Percentiles rank a stretch among this genome's conserved stretches.
Conservation (phyloP, 2,113 vertebrate genomes). For the Clarias macrocephalus region DNA sequence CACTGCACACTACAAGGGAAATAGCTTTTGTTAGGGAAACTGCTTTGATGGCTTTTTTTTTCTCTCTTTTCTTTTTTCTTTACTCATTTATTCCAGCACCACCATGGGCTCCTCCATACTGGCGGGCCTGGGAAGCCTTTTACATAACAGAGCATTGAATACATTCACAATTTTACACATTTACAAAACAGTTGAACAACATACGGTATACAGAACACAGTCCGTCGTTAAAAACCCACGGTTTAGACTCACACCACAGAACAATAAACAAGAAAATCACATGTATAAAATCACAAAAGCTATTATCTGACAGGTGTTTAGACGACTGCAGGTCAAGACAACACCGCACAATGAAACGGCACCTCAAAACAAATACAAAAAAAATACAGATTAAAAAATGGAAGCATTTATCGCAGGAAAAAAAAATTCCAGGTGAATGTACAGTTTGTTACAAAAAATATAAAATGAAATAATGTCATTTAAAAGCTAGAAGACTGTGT, state of each 20-base stretch:
- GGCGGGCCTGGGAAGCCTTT: not conserved
- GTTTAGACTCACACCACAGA: not conserved
- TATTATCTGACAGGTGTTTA: not conserved
- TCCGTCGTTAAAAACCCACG: not conserved
- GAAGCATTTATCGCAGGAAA: constrained; percentile 46
- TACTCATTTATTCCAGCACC: constrained; percentile 1
- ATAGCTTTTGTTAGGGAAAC: not conserved
- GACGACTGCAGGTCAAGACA: not conserved
- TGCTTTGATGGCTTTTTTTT: not conserved
- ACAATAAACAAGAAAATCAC: not conserved
- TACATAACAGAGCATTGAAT: not conserved
- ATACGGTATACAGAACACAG: not conserved
- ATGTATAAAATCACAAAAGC: not conserved
- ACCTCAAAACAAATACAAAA: not conserved
- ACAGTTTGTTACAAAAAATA: not conserved
- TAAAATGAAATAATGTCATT: not conserved
- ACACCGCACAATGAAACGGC: not conserved
- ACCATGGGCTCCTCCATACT: not conserved
- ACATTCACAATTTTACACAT: constrained; percentile 14
- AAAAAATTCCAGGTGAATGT: not conserved
- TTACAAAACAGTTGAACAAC: not conserved
- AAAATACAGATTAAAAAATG: constrained; percentile 51
- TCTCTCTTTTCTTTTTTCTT: not conserved
- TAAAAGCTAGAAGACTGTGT: not conserved
- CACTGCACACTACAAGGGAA: not conserved